These are phyloP conservation scores for Drosophila prolongata DNA, from an alignment of 2,888 invertebrate genomes.

Conservation along the genomic window DNA sequence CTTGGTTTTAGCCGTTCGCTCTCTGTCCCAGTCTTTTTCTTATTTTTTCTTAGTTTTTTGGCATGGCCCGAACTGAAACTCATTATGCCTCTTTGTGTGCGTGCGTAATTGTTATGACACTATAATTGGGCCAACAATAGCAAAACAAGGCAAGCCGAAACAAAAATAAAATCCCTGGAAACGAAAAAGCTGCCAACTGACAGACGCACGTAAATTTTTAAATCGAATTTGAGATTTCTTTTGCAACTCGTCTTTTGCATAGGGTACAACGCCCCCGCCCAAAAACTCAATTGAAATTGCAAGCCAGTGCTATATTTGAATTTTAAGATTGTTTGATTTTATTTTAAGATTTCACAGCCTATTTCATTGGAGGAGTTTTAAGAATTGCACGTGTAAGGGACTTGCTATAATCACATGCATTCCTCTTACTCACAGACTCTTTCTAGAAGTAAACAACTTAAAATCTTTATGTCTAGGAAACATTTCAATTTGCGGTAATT, in stretches of 20 bases:
- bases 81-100: constrained; percentile 51
- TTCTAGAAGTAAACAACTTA: too few species aligned
- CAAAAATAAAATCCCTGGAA: constrained; percentile 23
- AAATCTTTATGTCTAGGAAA: too few species aligned
- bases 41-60: constrained; percentile 19
- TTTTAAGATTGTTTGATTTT: constrained; percentile 3
- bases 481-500: too few species aligned
- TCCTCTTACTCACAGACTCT: too few species aligned
- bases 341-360: neutral
- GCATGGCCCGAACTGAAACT: constrained; percentile 35
- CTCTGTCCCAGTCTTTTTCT: constrained; percentile 40
- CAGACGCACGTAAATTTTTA: constrained; percentile 64
- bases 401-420: too few species aligned
- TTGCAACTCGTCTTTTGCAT: constrained; percentile 6
- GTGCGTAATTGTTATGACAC: constrained; percentile 71
- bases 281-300: constrained; percentile 2
- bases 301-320: neutral
- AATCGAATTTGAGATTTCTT: constrained; percentile 38
- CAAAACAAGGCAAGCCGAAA: constrained; percentile 27
- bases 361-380: too few species aligned
- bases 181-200: constrained; percentile 23
- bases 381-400: too few species aligned
- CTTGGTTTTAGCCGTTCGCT: constrained; percentile 33
- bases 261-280: constrained; percentile 13
- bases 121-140: constrained; percentile 66